Conservation (phyloP, 2,888 invertebrate genomes). For the Creontiades dilutus region DNA sequence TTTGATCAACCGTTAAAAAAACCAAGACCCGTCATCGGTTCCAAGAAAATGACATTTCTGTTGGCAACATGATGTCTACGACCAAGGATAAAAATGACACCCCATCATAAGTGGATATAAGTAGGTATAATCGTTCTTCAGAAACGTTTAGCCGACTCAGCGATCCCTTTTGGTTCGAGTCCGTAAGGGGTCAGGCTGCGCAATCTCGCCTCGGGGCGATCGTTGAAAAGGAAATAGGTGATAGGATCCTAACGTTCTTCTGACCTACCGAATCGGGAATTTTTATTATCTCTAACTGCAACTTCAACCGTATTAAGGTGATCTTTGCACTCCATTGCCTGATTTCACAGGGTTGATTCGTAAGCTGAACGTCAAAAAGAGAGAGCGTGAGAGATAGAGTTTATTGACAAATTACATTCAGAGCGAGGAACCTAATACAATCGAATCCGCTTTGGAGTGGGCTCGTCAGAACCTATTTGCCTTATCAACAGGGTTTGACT, state of each 20-base stretch:
- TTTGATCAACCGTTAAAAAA: neutral
- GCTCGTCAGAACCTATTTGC: too few relatives aligned
- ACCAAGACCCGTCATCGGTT: neutral
- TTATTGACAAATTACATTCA: too few relatives aligned
- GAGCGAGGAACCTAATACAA: too few relatives aligned
- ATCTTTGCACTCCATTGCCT: neutral
- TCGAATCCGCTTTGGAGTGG: too few relatives aligned
- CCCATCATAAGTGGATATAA: neutral
- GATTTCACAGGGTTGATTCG: neutral
- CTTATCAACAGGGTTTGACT: too few relatives aligned
- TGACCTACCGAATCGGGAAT: neutral
- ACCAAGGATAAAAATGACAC: conserved; percentile 30
- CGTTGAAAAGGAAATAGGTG: neutral
- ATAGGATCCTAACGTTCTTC: too few relatives aligned
- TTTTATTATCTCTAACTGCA: neutral
- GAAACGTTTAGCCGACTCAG: conserved; percentile 23
- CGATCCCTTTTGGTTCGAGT: neutral
- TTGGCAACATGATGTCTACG: conserved; percentile 17
- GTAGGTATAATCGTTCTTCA: conserved; percentile 2
- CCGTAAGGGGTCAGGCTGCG: neutral
- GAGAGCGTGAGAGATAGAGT: too few relatives aligned
- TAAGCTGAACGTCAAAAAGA: too few relatives aligned
- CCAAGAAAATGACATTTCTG: neutral
- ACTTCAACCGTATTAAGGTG: neutral
- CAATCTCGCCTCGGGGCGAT: conserved; percentile 16